A percentile compares a stretch with the other conserved stretches of the same genome.
Conservation (phyloP, 30 jellyfish, hydroid and myxozoan genomes). For the Chrysaora quinquecirrha region DNA sequence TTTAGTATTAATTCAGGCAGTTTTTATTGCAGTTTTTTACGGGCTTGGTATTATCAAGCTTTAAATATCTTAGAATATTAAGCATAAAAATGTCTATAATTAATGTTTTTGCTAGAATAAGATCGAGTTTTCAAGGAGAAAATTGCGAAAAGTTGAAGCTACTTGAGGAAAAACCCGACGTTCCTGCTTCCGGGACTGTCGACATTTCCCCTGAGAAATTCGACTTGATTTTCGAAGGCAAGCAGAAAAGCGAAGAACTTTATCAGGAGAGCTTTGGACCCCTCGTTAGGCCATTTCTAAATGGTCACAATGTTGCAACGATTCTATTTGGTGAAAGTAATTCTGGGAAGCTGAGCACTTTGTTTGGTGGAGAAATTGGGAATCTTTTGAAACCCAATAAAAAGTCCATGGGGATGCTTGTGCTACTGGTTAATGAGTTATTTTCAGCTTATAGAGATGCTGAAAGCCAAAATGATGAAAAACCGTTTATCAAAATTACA, state of each 20-base stretch:
- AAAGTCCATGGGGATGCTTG: slow-evolving; percentile 36
- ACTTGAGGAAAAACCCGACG: not conserved
- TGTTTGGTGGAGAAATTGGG: slow-evolving; percentile 64
- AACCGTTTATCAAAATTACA: not conserved
- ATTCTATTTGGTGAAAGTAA: slow-evolving; percentile 50
- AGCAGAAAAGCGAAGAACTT: slow-evolving; percentile 42
- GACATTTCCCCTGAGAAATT: slow-evolving; percentile 6
- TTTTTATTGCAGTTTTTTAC: no score
- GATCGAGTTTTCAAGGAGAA: slow-evolving; percentile 47
- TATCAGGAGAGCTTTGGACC: slow-evolving; percentile 34
- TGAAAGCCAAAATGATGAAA: not conserved
- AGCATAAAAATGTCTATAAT: slow-evolving; percentile 39
- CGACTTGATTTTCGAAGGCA: slow-evolving; percentile 49
- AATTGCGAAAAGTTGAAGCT: slow-evolving; percentile 57
- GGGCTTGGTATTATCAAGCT: no score
- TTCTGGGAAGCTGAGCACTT: slow-evolving; percentile 46
- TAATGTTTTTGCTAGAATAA: slow-evolving; percentile 45
- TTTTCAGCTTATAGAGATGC: not conserved
- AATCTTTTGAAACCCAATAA: slow-evolving; percentile 40
- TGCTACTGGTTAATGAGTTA: slow-evolving; percentile 31
- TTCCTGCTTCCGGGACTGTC: not conserved
- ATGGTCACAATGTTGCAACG: slow-evolving; percentile 44
- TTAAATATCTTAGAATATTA: no score
- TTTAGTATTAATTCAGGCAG: no score
- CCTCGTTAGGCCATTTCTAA: slow-evolving; percentile 22